A percentile compares a stretch with the other conserved stretches of the same genome.
Evolutionary conservation across 2,888 invertebrate species (phyloP).

Genomic region (Platycheirus rosarum): DNA sequence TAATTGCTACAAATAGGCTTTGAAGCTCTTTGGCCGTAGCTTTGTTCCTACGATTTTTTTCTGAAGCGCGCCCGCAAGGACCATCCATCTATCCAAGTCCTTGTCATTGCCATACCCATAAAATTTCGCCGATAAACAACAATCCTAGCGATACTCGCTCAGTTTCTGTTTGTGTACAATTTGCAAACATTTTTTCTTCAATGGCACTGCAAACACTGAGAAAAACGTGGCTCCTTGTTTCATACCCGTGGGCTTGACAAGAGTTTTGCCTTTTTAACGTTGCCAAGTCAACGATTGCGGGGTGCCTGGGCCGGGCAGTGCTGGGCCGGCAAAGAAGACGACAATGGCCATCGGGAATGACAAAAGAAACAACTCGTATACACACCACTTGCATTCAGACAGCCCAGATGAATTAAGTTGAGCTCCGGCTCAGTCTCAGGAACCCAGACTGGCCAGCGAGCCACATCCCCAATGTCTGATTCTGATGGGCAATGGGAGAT

Average conservation of each 20-base stretch:
- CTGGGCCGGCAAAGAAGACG: slow-evolving; percentile 26
- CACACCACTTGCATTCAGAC: slow-evolving; percentile 21
- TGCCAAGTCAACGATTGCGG: slow-evolving; percentile 42
- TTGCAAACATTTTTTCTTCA: slow-evolving; percentile 72
- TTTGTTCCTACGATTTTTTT: slow-evolving; percentile 12
- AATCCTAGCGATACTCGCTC: slow-evolving; percentile 48
- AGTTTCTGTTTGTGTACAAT: slow-evolving; percentile 68
- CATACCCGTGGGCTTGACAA: slow-evolving; percentile 40
- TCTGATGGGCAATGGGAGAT: no score
- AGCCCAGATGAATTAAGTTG: slow-evolving; percentile 26
- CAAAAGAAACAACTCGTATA: slow-evolving; percentile 39
- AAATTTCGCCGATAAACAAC: slow-evolving; percentile 57
- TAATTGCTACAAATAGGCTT: slow-evolving; percentile 61
- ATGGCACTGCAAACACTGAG: slow-evolving; percentile 64
- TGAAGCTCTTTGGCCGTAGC: slow-evolving; percentile 27
- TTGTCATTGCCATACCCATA: slow-evolving; percentile 36
- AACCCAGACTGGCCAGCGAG: slow-evolving; percentile 30
- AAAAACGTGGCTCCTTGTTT: slow-evolving; percentile 39
- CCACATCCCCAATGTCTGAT: slow-evolving; percentile 22
- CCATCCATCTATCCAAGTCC: slow-evolving; percentile 25
- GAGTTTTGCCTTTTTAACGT: slow-evolving; percentile 39
- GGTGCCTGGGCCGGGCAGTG: neutral
- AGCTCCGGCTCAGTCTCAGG: slow-evolving; percentile 7
- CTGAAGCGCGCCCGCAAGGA: slow-evolving; percentile 24
- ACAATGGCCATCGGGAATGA: slow-evolving; percentile 41